phyloP scores from a whole-genome alignment of 2,113 vertebrate genomes.

The Apaloderma vittatum region DNA sequence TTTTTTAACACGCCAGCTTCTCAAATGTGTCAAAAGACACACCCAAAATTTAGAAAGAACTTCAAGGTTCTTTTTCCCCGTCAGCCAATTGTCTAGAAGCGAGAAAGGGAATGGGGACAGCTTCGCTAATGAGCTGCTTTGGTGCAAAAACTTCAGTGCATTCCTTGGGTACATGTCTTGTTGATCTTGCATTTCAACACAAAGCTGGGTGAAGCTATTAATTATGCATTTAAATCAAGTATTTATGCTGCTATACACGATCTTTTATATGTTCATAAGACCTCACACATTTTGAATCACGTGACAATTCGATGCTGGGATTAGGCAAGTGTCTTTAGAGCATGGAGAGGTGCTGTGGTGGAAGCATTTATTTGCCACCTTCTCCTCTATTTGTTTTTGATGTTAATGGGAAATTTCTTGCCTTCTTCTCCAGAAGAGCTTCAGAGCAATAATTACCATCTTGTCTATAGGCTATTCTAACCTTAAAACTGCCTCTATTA shows the following conservation, averaged over 20 bases:
- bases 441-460: slow-evolving; percentile 32
- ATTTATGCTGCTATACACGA: background rate
- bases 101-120: background rate
- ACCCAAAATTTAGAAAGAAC: background rate
- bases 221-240: slow-evolving; percentile 11
- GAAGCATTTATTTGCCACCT: background rate
- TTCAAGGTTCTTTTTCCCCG: background rate
- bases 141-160: background rate
- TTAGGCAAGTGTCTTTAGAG: slow-evolving; percentile 13
- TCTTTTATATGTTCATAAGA: background rate
- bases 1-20: background rate
- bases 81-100: background rate
- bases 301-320: background rate
- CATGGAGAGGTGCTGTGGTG: background rate
- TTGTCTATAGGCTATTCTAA: background rate
- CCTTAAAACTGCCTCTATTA: background rate
- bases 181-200: background rate
- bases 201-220: background rate
- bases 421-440: background rate
- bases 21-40: background rate
- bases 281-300: slow-evolving; percentile 3
- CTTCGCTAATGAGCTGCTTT: background rate
- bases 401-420: background rate
- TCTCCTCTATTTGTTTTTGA: background rate
- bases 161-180: background rate